These are phyloP conservation scores for Dendropsophus ebraccatus DNA, from an alignment of 2,113 vertebrate genomes.

Conservation along the genomic window DNA sequence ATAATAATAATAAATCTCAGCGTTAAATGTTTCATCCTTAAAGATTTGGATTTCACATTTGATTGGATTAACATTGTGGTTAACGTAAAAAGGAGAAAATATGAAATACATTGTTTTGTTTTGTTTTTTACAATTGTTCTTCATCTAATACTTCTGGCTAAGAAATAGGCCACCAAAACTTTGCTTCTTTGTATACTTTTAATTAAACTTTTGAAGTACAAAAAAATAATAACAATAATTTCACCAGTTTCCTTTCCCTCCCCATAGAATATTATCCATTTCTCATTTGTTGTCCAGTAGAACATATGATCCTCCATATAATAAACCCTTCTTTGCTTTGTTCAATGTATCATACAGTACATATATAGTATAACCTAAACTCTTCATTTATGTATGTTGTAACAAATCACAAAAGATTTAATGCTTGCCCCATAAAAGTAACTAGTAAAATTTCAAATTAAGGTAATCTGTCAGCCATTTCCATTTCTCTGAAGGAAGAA, in stretches of 20 bases:
- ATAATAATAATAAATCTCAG: no score
- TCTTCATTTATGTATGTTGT: conserved; percentile 25
- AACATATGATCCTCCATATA: not conserved
- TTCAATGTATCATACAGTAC: not conserved
- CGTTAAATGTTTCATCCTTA: no score
- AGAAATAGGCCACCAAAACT: not conserved
- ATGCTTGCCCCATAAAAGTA: conserved; percentile 81
- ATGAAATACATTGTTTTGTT: not conserved
- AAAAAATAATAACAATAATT: no score
- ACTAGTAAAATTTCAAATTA: conserved; percentile 83
- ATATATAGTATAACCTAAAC: not conserved
- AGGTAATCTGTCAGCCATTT: conserved; percentile 91
- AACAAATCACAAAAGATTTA: conserved; percentile 65
- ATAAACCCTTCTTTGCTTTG: not conserved
- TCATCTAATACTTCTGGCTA: not conserved
- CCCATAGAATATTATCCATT: not conserved
- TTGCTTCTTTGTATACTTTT: not conserved
- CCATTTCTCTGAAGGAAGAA: conserved; percentile 79
- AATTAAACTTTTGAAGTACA: not conserved
- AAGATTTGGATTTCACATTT: no score
- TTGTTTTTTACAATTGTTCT: not conserved
- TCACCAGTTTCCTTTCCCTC: not conserved
- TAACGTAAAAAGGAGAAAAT: no score
- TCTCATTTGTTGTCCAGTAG: not conserved
- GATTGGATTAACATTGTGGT: no score